Evolutionary conservation across 2,888 invertebrate genomes (phyloP).

Genomic region (Tupiocoris notatus): DNA sequence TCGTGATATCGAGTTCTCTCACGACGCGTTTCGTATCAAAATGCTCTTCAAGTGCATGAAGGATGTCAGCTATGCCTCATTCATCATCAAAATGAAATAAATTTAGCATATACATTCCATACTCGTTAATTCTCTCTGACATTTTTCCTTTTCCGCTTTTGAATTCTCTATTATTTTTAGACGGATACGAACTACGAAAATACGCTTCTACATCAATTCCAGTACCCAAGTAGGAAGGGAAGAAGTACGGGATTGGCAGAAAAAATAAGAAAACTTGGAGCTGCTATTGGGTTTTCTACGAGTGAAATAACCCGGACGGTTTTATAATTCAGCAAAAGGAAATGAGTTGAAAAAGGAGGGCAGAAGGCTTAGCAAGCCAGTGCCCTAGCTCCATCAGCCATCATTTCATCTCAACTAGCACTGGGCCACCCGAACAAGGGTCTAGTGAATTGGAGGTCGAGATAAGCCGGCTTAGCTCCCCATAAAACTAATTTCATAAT

Average conservation of each 20-base stretch:
- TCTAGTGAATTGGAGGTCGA: constrained; percentile 18
- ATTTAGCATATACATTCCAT: background rate
- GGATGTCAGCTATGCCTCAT: too few species aligned
- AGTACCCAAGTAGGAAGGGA: too few species aligned
- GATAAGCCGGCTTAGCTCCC: constrained; percentile 41
- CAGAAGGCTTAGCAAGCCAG: background rate
- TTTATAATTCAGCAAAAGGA: too few species aligned
- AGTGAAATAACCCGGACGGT: too few species aligned
- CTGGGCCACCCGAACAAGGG: background rate
- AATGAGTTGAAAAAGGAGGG: background rate
- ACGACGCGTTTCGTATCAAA: background rate
- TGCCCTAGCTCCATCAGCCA: background rate
- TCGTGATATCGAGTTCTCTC: background rate
- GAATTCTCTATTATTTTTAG: too few species aligned
- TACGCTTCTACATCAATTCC: too few species aligned
- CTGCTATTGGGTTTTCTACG: too few species aligned
- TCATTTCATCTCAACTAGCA: background rate
- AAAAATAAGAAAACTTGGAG: too few species aligned
- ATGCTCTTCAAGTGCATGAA: background rate
- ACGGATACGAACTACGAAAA: too few species aligned
- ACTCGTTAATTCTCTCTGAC: background rate
- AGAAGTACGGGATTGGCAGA: too few species aligned
- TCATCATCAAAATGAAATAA: too few species aligned
- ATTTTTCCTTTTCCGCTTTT: too few species aligned
- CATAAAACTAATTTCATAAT: constrained; percentile 38